phyloP scores from a whole-genome alignment of 2,888 invertebrate genomes.

The Athripsodes cinereus region DNA sequence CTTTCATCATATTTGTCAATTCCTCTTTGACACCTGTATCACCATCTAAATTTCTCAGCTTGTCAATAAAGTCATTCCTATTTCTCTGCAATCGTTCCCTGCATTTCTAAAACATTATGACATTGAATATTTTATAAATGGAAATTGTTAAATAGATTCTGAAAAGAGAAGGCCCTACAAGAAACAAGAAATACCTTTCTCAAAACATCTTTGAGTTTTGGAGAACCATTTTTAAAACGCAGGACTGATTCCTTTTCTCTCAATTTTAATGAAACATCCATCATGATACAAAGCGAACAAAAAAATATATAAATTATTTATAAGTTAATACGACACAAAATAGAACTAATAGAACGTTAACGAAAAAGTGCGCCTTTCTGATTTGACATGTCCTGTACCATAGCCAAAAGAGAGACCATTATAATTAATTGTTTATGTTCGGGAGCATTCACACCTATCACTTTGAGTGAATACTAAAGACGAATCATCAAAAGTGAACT shows the following conservation, averaged over 20 bases:
- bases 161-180: conserved; percentile 9
- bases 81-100: conserved; percentile 23
- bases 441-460: too few relatives aligned
- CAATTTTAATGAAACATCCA: not conserved
- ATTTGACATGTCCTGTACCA: too few relatives aligned
- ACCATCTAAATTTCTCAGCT: conserved; percentile 14
- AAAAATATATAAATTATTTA: too few relatives aligned
- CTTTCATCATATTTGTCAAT: conserved; percentile 18
- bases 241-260: conserved; percentile 30
- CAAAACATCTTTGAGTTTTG: conserved; percentile 36
- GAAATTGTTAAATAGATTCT: not conserved
- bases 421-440: too few relatives aligned
- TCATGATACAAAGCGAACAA: not conserved
- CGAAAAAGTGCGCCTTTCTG: too few relatives aligned
- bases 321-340: too few relatives aligned
- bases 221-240: conserved; percentile 35
- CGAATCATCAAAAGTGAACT: too few relatives aligned
- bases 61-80: conserved; percentile 21
- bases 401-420: too few relatives aligned
- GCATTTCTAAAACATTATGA: conserved; percentile 19
- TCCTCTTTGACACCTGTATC: conserved; percentile 17
- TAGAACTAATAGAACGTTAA: too few relatives aligned
- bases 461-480: too few relatives aligned
- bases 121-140: too few relatives aligned
- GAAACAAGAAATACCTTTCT: conserved; percentile 35